These are phyloP conservation scores for Salarias fasciatus DNA, from an alignment of 2,797 vertebrate genomes.

Conservation along the genomic window DNA sequence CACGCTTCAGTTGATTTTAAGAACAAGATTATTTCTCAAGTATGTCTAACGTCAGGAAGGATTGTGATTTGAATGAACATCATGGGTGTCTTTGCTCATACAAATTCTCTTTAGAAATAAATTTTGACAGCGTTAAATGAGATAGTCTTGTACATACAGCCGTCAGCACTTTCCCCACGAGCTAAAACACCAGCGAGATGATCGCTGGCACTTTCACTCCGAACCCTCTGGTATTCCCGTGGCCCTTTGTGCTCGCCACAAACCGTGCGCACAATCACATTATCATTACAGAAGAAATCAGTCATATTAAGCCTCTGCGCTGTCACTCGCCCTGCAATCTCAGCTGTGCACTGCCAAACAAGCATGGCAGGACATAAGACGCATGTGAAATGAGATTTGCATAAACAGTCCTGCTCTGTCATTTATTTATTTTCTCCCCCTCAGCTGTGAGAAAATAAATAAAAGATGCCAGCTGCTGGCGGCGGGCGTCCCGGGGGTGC, in stretches of 20 bases:
- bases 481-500: constrained; percentile 23
- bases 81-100: no score
- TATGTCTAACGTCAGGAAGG: no score
- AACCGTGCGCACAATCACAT: constrained; percentile 66
- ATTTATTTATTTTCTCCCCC: constrained; percentile 68
- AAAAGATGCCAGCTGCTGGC: constrained; percentile 43
- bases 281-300: constrained; percentile 76
- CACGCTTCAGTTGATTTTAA: no score
- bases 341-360: constrained; percentile 61
- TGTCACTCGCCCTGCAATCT: constrained; percentile 70
- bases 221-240: constrained; percentile 44
- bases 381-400: constrained; percentile 79
- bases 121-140: constrained; percentile 57
- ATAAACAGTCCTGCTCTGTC: constrained; percentile 71
- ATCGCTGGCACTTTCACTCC: constrained; percentile 51
- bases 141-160: constrained; percentile 37
- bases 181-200: constrained; percentile 12
- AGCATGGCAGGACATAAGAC: constrained; percentile 68
- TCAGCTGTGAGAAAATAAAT: constrained; percentile 29
- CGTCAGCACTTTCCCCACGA: constrained; percentile 13
- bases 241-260: constrained; percentile 60
- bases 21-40: no score
- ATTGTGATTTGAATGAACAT: no score
- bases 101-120: background rate
- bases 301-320: constrained; percentile 72